phyloP scores from a whole-genome alignment of 2,797 vertebrate species.

The Macroramphosus scolopax region DNA sequence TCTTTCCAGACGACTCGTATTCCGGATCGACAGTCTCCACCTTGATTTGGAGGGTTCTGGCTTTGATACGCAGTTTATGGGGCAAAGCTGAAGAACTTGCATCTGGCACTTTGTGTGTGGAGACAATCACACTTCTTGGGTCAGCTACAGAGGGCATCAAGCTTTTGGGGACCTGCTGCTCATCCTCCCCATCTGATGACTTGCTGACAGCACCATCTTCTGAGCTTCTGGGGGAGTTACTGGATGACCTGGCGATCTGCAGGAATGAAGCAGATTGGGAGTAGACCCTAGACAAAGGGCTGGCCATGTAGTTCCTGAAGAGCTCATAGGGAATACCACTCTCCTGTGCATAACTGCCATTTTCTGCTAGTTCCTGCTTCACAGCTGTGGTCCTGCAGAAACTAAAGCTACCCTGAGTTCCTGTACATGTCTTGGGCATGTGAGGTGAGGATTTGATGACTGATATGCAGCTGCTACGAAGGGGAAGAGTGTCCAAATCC shows the following conservation, averaged over 20 bases:
- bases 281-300: constrained; percentile 74
- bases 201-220: constrained; percentile 89
- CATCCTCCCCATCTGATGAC: constrained; percentile 92
- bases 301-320: constrained; percentile 80
- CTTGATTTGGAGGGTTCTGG: constrained; percentile 90
- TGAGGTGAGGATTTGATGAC: constrained; percentile 96
- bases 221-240: constrained; percentile 89
- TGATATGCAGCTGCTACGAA: constrained; percentile 85
- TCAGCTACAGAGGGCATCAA: constrained; percentile 80
- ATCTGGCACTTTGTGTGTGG: constrained; percentile 89
- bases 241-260: constrained; percentile 85
- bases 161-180: constrained; percentile 96
- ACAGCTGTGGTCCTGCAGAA: constrained; percentile 76
- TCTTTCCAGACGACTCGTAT: constrained; percentile 82
- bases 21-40: constrained; percentile 87
- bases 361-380: constrained; percentile 87
- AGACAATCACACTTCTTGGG: constrained; percentile 81
- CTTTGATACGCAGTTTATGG: constrained; percentile 94
- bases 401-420: constrained; percentile 66
- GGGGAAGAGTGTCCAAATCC: constrained; percentile 77
- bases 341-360: constrained; percentile 76
- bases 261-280: constrained; percentile 85
- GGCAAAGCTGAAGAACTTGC: constrained; percentile 85
- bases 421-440: constrained; percentile 74
- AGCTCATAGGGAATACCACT: constrained; percentile 81